These are phyloP conservation scores for Ammodytes marinus DNA, from an alignment of 2,113 vertebrate species.

Conservation along the genomic window DNA sequence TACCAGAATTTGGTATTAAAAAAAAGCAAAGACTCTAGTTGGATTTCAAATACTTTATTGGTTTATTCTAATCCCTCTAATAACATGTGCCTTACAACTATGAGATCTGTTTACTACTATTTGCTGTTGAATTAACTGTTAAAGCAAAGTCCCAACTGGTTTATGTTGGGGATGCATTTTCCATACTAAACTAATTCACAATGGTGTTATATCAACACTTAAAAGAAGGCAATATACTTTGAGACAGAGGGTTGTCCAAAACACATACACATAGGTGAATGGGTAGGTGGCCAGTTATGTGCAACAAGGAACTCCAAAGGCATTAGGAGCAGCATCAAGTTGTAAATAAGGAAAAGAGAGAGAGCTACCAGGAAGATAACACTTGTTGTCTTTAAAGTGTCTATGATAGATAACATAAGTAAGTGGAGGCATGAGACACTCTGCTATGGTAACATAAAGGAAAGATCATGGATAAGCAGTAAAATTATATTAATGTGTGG, in stretches of 20 bases:
- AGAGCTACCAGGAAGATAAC: background rate
- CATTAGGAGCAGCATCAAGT: slow-evolving; percentile 1
- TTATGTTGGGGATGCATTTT: background rate
- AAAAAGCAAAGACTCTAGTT: background rate
- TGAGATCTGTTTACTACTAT: background rate
- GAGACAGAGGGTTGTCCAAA: background rate
- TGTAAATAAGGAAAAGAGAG: slow-evolving; percentile 4
- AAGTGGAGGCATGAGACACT: background rate
- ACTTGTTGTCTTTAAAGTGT: slow-evolving; percentile 15
- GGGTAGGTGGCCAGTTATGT: background rate
- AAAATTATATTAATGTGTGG: background rate
- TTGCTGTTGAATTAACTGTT: background rate
- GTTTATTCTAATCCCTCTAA: background rate
- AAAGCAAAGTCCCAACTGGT: background rate
- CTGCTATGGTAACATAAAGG: background rate
- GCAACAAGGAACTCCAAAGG: slow-evolving; percentile 7
- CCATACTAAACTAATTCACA: background rate
- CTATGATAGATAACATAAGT: background rate
- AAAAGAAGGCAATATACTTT: background rate
- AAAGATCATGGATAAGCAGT: background rate
- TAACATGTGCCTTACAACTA: background rate
- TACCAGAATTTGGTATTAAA: background rate
- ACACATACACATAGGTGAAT: slow-evolving; percentile 4
- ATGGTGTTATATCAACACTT: background rate
- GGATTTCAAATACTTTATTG: background rate